Evolutionary conservation across 2,797 vertebrate species (phyloP).

Genomic region (Mus caroli): DNA sequence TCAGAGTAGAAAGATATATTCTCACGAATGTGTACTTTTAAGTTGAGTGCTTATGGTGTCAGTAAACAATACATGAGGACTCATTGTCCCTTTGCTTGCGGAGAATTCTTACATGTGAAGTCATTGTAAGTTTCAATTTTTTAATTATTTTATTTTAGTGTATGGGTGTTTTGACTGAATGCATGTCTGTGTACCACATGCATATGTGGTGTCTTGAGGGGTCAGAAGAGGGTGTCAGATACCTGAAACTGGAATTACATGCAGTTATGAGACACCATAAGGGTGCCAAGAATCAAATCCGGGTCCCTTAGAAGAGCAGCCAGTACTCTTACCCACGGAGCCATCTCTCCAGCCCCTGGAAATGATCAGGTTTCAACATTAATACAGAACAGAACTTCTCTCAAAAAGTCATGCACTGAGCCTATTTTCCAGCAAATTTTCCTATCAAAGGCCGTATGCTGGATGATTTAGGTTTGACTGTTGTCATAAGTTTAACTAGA

Average conservation of each 20-base stretch:
- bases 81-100: background rate
- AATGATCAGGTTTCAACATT: background rate
- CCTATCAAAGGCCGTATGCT: background rate
- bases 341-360: background rate
- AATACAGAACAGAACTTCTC: background rate
- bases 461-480: background rate
- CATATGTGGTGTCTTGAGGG: background rate
- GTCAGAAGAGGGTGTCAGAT: background rate
- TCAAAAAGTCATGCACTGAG: background rate
- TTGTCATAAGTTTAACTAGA: background rate
- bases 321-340: background rate
- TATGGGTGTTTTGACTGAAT: background rate
- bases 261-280: background rate
- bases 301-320: background rate
- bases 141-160: background rate
- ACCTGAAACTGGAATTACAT: background rate
- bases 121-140: background rate
- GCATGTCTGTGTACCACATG: too few species aligned
- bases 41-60: background rate
- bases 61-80: background rate
- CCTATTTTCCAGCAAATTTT: background rate
- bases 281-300: background rate
- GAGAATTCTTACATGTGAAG: conserved; percentile 15
- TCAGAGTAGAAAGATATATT: background rate
- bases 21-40: background rate